Evolutionary conservation across 2,888 invertebrate genomes (phyloP).

Genomic region (Melipona beecheii): DNA sequence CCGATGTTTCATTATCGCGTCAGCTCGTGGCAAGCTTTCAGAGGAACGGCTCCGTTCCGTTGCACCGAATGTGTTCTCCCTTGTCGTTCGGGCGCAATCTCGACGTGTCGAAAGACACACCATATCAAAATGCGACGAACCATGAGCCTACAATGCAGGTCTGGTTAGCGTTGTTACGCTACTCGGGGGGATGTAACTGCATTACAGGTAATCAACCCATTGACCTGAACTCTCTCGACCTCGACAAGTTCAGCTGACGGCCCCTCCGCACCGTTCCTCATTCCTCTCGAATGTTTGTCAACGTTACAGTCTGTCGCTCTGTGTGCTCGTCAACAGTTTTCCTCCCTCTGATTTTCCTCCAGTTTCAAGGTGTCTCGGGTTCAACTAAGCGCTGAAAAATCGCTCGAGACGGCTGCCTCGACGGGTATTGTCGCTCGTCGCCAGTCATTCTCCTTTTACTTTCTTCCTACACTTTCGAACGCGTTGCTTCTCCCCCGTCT

Average conservation of each 20-base stretch:
- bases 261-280: slow-evolving; percentile 36
- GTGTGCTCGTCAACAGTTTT: slow-evolving; percentile 60
- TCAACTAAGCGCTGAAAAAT: slow-evolving; percentile 55
- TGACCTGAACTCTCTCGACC: slow-evolving; percentile 74
- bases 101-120: neutral
- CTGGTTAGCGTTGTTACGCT: slow-evolving; percentile 66
- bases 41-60: too few relatives aligned
- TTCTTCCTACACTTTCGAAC: slow-evolving; percentile 27
- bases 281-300: slow-evolving; percentile 62
- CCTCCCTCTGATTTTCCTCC: neutral
- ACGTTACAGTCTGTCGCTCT: slow-evolving; percentile 58
- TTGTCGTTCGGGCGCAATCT: neutral
- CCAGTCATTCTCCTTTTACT: slow-evolving; percentile 32
- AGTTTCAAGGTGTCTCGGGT: slow-evolving; percentile 31
- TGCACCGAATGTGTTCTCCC: too few relatives aligned
- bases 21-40: too few relatives aligned
- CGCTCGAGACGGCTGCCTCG: slow-evolving; percentile 34
- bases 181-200: slow-evolving; percentile 74
- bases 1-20: neutral
- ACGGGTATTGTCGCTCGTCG: slow-evolving; percentile 36
- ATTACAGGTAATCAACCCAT: slow-evolving; percentile 78
- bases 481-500: slow-evolving; percentile 17
- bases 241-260: slow-evolving; percentile 64
- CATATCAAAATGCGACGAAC: slow-evolving; percentile 51
- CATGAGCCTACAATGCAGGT: slow-evolving; percentile 45